Evolutionary conservation across 2,888 invertebrate genomes (phyloP), one percentile per base, ranked within the genome.

Genomic region (Mythimna albipuncta): DNA sequence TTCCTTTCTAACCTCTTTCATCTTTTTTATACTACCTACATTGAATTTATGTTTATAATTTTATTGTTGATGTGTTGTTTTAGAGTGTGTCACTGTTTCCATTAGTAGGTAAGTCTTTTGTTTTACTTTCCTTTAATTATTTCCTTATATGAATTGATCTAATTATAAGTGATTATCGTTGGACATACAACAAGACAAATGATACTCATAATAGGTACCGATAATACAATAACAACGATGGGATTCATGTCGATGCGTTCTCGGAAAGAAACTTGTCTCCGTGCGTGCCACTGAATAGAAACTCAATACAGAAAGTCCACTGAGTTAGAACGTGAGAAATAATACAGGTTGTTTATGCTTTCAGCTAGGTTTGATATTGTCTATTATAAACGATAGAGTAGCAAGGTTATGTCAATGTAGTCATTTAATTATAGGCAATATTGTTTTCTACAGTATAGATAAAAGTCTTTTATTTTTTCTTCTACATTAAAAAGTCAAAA

Each of bases 141-240:
- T 65, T 26, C 26, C 32, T 26, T 35, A n/a, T 7, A 75, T 55
- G 65, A 70, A 79, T 63, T 75, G 64, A 41, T 70, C 41, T n/a
- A 75, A 75, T 80, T 70, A 71, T 16, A 9, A 35, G 41, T 59
- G 47, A 68, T 75, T 70, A 75, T 13, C 35, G 41, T 10, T 21
- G 21, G 9, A 54, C 61, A 52, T 32, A 50, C 32, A 41, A 67
- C 41, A 50, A 64, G 55, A 71, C 58, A 72, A 63, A 63, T 55
- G 65, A n/a, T 64, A 13, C 13, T 13, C 44, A 11, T 13, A 52
- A 21, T 4, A n/a, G n/a, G n/a, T n/a, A 61, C 21, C 11, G 32
- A 10, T 55, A 58, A 68, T 52, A 69, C 55, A 71, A 68, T 68
- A 63, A 75, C 66, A 52, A 71, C 32, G 54, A 55, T 61, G 62